Conservation (phyloP, 2,888 invertebrate species). For the Junonia oenone region DNA sequence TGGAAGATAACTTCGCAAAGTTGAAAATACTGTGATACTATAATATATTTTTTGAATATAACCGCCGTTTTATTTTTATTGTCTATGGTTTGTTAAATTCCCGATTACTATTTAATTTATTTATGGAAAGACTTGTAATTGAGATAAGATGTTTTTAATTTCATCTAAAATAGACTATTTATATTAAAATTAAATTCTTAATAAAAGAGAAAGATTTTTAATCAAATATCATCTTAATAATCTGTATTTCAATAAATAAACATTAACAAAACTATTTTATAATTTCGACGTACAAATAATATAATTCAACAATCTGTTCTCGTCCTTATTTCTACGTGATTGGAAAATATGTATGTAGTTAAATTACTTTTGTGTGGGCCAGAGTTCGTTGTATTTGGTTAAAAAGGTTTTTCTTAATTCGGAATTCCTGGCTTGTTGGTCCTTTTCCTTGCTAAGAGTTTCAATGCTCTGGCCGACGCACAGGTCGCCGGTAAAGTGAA, state of each 20-base stretch:
- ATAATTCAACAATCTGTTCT: slow-evolving; percentile 20
- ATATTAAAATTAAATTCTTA: too few species aligned
- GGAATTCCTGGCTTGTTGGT: slow-evolving; percentile 82
- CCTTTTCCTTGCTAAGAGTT: slow-evolving; percentile 81
- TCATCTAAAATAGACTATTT: too few species aligned
- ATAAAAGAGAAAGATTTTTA: not conserved
- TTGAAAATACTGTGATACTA: slow-evolving; percentile 44
- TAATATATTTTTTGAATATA: slow-evolving; percentile 32
- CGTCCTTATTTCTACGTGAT: slow-evolving; percentile 3
- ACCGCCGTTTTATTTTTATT: slow-evolving; percentile 21
- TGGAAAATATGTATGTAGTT: slow-evolving; percentile 23
- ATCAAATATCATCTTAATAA: slow-evolving; percentile 2
- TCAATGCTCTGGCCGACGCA: slow-evolving; percentile 78
- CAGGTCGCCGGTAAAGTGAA: slow-evolving; percentile 81
- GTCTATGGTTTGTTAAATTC: not conserved
- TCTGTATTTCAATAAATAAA: slow-evolving; percentile 38
- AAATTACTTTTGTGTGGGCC: slow-evolving; percentile 68
- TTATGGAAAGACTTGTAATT: not conserved
- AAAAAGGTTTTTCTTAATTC: slow-evolving; percentile 79
- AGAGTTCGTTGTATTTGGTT: slow-evolving; percentile 69
- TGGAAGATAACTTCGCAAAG: slow-evolving; percentile 81
- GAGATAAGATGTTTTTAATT: not conserved
- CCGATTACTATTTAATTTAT: not conserved
- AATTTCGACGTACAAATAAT: slow-evolving; percentile 40
- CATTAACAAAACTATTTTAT: slow-evolving; percentile 34